Evolutionary conservation across 2,888 invertebrate species (phyloP).

Genomic region (Lasiommata megera): DNA sequence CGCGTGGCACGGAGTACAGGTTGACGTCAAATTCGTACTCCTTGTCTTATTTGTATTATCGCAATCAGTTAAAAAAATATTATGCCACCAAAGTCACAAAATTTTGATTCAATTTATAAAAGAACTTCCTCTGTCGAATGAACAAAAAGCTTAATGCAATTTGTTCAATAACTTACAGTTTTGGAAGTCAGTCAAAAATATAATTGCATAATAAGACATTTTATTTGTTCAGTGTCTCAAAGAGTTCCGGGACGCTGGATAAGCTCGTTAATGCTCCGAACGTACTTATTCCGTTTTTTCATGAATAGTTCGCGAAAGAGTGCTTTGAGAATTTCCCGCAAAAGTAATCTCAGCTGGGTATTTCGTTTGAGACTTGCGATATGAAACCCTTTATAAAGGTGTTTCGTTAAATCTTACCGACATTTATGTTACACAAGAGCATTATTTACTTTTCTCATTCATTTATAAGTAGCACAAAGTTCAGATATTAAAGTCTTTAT

Average conservation of each 20-base stretch:
- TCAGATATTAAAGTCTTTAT: no score
- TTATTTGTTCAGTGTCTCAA: conserved; percentile 3
- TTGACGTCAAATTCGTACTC: no score
- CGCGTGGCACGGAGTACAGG: no score
- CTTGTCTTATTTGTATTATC: no score
- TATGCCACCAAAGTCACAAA: no score
- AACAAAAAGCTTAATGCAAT: no score
- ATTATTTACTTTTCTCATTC: no score
- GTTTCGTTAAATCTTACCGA: conserved; percentile 1
- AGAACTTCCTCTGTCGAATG: no score
- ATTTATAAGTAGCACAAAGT: no score
- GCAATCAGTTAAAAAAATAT: no score
- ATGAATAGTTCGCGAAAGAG: conserved; percentile 2
- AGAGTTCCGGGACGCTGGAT: background rate
- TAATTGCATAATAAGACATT: conserved; percentile 1
- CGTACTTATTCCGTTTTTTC: conserved; percentile 3
- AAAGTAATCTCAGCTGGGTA: conserved; percentile 10
- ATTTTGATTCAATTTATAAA: no score
- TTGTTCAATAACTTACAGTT: no score
- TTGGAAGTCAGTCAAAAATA: background rate
- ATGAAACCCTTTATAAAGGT: background rate
- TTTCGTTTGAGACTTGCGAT: background rate
- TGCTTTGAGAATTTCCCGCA: conserved; percentile 6
- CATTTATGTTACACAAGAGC: background rate
- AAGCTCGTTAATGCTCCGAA: conserved; percentile 6